These are phyloP conservation scores for Watsonalla cultraria DNA, from an alignment of 2,888 invertebrate genomes.

Conservation along the genomic window DNA sequence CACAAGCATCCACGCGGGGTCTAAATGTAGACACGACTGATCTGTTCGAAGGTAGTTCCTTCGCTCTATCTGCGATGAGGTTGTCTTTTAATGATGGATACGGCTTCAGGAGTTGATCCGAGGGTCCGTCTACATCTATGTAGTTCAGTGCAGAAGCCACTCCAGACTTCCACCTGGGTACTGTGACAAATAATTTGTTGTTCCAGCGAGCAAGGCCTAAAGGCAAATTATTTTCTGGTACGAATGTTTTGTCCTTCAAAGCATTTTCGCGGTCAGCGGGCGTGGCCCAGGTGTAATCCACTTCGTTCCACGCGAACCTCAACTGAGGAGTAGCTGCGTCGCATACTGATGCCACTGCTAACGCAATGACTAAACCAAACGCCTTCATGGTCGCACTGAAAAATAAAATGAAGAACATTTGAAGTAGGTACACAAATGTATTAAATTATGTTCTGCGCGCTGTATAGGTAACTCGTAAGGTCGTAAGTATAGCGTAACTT, in stretches of 20 bases:
- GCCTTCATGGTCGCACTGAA: slow-evolving; percentile 49
- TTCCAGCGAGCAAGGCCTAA: slow-evolving; percentile 85
- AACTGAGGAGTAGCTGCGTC: slow-evolving; percentile 77
- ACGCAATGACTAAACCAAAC: slow-evolving; percentile 38
- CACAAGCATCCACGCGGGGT: slow-evolving; percentile 85
- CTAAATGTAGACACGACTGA: slow-evolving; percentile 86
- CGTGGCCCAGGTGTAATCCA: slow-evolving; percentile 83
- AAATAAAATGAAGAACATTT: slow-evolving; percentile 7
- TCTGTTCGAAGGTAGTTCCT: slow-evolving; percentile 73
- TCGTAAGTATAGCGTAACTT: too few relatives aligned
- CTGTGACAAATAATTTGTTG: slow-evolving; percentile 83
- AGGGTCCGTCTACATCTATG: slow-evolving; percentile 79
- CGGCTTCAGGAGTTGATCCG: slow-evolving; percentile 85
- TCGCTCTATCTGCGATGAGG: slow-evolving; percentile 79
- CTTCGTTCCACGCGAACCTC: slow-evolving; percentile 83
- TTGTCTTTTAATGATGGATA: slow-evolving; percentile 90
- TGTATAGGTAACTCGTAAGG: too few relatives aligned
- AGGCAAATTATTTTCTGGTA: slow-evolving; percentile 83
- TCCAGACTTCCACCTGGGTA: slow-evolving; percentile 84
- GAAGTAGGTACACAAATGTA: too few relatives aligned
- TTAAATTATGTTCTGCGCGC: too few relatives aligned
- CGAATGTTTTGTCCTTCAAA: slow-evolving; percentile 77
- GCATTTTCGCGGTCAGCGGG: slow-evolving; percentile 79
- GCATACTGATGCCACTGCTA: slow-evolving; percentile 45
- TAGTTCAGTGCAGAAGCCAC: slow-evolving; percentile 85